Evolutionary conservation across 2,797 vertebrate genomes (phyloP), one percentile per base, ranked within the genome.

Genomic region (Enteromius viviparus): DNA sequence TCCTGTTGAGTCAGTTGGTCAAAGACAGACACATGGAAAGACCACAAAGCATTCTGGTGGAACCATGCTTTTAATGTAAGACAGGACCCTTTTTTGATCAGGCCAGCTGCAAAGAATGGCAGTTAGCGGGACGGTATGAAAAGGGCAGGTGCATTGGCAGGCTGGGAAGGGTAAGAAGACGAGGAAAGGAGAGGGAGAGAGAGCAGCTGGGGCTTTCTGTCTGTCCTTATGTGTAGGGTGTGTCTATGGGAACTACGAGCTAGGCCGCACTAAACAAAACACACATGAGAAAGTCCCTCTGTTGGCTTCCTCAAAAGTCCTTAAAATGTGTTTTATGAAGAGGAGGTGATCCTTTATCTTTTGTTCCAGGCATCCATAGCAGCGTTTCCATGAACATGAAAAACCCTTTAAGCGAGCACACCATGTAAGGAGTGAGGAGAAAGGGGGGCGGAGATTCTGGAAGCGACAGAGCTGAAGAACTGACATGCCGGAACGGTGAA

Each of bases 401-500:
- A 84, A 88, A 85, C 84, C 81, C 68, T 86, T 85, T 86, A 81
- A 87, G 81, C 76, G 42, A 26, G 70, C 77, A 76, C 58, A 60
- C 66, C 82, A 85, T 87, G 88, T 88, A 88, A 85, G 86, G 74
- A 78, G 84, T 75, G 82, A 86, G 83, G 86, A 91, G 89, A 94
- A 94, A 94, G 91, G 91, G 91, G 76, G 94, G 93, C 89, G 93
- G 92, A 91, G 89, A 88, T 45, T 55, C 82, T 90, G 87, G 85
- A 91, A 89, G 89, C 90, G 87, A 89, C 78, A 26, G 14, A 90
- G 87, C 80, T 87, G 89, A 77, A 84, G 89, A 90, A 88, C 89
- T 92, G 91, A 93, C 92, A 91, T 88, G 88, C 90, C 76, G 91
- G 91, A 93, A 93, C 90, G 86, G 76, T 91, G 91, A 93, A 92